Evolutionary conservation across 2,113 vertebrate genomes (phyloP), one percentile per base, ranked within the genome.

Genomic region (Eubucco bourcierii): DNA sequence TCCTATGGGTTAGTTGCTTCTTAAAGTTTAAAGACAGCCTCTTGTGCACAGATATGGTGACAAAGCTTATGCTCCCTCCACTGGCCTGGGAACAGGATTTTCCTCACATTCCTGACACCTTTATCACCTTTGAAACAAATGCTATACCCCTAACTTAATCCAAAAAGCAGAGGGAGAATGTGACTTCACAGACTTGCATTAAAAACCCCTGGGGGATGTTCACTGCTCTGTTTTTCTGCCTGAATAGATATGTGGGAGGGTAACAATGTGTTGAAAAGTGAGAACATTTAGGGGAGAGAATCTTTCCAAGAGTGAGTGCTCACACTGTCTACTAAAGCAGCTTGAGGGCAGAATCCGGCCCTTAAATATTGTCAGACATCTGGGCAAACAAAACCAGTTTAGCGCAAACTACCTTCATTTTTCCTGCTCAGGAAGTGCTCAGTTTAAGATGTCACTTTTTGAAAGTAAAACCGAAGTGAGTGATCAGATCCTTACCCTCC

Each of bases 201-300:
- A 95, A 95, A 93, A 95, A 79, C 70, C 95, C 83, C 83, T 70
- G 83, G 93, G 77, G 88, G 92, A 95, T 50, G 90, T 81, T 95
- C 90, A 76, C 83, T 37, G 4, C 94, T 94, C 88, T 94, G 88
- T 86, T 95, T 96, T 91, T 80, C 85, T 91, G 93, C 76, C 61
- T 93, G 80, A 95, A 74, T 78, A 86, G 88, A 55, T 90, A 90
- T 46, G 94, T 95, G 84, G 88, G 90, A 95, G 92, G 70, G 77
- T 90, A 95, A 95, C 86, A 91, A 91, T 78, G 90, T 90, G 95
- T 79, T 95, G 94, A 95, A 94, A 96, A 93, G 94, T 84, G 95
- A 93, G 88, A 96, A 94, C 58, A 34, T 90, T 95, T 90, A 95
- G 83, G 83, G 88, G 86, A 93, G 83, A 93, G 73, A 91, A 92